Percentiles rank a stretch among this genome's conserved stretches.
Conservation (phyloP, 2,113 vertebrate genomes). For the Dolichallabes microphthalmus region DNA sequence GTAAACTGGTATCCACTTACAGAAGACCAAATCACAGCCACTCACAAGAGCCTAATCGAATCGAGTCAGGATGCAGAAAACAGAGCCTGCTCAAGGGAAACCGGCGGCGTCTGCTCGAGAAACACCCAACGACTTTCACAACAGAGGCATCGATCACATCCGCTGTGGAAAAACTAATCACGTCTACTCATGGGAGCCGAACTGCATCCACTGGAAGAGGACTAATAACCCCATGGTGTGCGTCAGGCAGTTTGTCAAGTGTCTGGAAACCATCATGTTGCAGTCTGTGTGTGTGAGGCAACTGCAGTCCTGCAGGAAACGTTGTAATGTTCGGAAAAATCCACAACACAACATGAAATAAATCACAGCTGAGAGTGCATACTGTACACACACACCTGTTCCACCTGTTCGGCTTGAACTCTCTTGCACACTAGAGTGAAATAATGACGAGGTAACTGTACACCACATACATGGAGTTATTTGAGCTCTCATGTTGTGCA, state of each 20-base stretch:
- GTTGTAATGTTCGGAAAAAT: neutral
- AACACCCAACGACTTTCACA: neutral
- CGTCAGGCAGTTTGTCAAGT: neutral
- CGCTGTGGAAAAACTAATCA: neutral
- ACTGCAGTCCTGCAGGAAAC: neutral
- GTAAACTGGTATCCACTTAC: too few relatives aligned
- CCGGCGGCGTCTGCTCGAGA: neutral
- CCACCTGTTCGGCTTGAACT: neutral
- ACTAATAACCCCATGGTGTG: neutral
- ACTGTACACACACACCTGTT: neutral
- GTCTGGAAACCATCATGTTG: neutral
- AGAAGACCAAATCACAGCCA: too few relatives aligned
- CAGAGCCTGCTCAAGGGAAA: neutral
- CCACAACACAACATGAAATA: neutral
- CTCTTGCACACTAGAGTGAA: neutral
- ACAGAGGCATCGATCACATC: neutral
- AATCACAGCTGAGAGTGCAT: neutral
- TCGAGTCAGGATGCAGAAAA: too few relatives aligned
- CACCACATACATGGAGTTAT: neutral
- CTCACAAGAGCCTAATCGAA: too few relatives aligned
- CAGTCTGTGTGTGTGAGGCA: neutral
- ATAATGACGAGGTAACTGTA: neutral
- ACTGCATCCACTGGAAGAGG: neutral
- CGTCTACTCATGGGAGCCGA: fast-evolving
- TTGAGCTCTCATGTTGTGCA: neutral